phyloP scores from a whole-genome alignment of 2,888 invertebrate genomes.

The Lathronympha strigana region DNA sequence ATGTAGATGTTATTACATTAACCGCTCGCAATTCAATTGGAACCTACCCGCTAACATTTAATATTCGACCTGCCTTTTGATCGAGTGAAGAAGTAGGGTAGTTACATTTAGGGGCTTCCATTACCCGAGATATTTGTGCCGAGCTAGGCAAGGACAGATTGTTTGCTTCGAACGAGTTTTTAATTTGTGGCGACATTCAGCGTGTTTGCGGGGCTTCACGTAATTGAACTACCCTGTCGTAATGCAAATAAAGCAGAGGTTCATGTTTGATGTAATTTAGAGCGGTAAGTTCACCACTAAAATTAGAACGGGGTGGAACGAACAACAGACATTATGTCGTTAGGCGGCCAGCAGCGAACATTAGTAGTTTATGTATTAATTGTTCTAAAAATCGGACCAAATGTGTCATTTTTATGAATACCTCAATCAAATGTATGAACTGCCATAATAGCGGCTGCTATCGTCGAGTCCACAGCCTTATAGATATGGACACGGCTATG shows the following conservation, averaged over 20 bases:
- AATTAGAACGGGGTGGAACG: neutral
- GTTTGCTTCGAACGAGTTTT: constrained; percentile 72
- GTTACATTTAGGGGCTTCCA: constrained; percentile 47
- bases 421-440: too few relatives aligned
- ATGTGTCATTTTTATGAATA: too few relatives aligned
- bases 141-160: constrained; percentile 56
- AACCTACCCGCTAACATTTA: constrained; percentile 11
- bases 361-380: too few relatives aligned
- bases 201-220: constrained; percentile 72
- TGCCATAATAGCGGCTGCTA: too few relatives aligned
- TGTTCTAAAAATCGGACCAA: too few relatives aligned
- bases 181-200: constrained; percentile 78
- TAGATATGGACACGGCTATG: too few relatives aligned
- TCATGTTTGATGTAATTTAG: constrained; percentile 30
- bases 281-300: constrained; percentile 1
- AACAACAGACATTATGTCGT: too few relatives aligned
- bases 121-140: constrained; percentile 54
- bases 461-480: too few relatives aligned
- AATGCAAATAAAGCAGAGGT: constrained; percentile 43
- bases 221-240: constrained; percentile 71
- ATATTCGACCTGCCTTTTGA: constrained; percentile 26
- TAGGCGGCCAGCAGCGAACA: too few relatives aligned
- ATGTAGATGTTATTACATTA: too few relatives aligned
- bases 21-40: neutral
- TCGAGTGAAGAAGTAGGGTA: constrained; percentile 28